These are phyloP conservation scores for Megalopta genalis DNA, from an alignment of 1,140 invertebrate species.

Conservation along the genomic window DNA sequence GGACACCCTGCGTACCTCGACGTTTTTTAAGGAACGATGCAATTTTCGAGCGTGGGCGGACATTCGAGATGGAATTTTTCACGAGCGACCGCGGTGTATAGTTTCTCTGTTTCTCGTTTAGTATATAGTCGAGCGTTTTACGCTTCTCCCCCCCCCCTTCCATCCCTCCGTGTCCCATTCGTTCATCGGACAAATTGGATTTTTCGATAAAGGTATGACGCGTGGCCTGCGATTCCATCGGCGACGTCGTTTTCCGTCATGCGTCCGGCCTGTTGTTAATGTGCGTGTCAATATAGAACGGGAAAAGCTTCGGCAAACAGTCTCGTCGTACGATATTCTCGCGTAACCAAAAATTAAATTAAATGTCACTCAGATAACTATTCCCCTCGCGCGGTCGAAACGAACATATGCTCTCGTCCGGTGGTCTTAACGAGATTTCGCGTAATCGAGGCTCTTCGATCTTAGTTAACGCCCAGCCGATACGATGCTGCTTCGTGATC, in stretches of 20 bases:
- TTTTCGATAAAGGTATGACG: neutral
- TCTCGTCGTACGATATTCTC: neutral
- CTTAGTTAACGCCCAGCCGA: too few relatives aligned
- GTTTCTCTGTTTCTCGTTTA: neutral
- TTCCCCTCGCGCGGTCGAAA: neutral
- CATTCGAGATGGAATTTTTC: too few relatives aligned
- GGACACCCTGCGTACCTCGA: too few relatives aligned
- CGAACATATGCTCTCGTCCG: constrained; percentile 20
- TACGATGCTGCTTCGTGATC: too few relatives aligned
- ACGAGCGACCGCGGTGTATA: too few relatives aligned
- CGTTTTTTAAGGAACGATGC: too few relatives aligned
- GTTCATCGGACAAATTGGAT: neutral
- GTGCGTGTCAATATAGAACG: neutral
- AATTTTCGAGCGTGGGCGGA: too few relatives aligned
- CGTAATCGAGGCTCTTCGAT: neutral
- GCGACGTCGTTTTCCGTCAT: neutral
- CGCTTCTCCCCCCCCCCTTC: too few relatives aligned
- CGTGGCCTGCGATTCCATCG: neutral
- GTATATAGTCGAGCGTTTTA: too few relatives aligned
- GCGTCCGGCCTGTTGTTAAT: too few relatives aligned
- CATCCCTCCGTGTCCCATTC: neutral
- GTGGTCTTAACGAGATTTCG: constrained; percentile 17
- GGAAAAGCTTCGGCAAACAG: constrained; percentile 20
- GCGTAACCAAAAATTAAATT: constrained; percentile 22
- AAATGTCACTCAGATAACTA: constrained; percentile 28